Evolutionary conservation across 2,888 invertebrate genomes (phyloP).

Genomic region (Drosophila mayaguana): DNA sequence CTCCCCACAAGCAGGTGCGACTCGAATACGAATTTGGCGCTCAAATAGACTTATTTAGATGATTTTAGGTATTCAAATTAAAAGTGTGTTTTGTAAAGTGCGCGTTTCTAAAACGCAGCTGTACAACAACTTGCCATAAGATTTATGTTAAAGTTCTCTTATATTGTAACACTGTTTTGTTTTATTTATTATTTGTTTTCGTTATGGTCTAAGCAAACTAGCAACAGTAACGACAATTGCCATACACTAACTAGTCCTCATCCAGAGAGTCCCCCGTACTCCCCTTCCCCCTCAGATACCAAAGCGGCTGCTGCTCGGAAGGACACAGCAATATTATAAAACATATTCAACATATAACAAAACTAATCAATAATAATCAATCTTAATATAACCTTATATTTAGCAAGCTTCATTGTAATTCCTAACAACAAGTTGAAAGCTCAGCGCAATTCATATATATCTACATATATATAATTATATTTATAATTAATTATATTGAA

Average conservation of each 20-base stretch:
- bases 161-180: conserved; percentile 42
- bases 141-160: conserved; percentile 55
- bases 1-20: conserved; percentile 52
- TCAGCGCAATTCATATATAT: conserved; percentile 43
- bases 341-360: conserved; percentile 67
- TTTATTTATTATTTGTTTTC: conserved; percentile 46
- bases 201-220: conserved; percentile 75
- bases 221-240: conserved; percentile 70
- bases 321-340: conserved; percentile 68
- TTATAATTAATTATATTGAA: background rate
- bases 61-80: conserved; percentile 73
- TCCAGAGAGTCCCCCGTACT: conserved; percentile 33
- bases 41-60: conserved; percentile 83
- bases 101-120: conserved; percentile 74
- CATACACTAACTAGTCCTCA: conserved; percentile 71
- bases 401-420: conserved; percentile 62
- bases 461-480: conserved; percentile 1
- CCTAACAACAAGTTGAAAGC: conserved; percentile 43
- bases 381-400: conserved; percentile 67
- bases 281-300: conserved; percentile 34
- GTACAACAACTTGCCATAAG: conserved; percentile 73
- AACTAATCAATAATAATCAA: conserved; percentile 71
- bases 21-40: conserved; percentile 73
- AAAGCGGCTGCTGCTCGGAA: conserved; percentile 77
- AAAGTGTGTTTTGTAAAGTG: conserved; percentile 52